Evolutionary conservation across 2,113 vertebrate genomes (phyloP).

Genomic region (Psilopsiagon aymara): DNA sequence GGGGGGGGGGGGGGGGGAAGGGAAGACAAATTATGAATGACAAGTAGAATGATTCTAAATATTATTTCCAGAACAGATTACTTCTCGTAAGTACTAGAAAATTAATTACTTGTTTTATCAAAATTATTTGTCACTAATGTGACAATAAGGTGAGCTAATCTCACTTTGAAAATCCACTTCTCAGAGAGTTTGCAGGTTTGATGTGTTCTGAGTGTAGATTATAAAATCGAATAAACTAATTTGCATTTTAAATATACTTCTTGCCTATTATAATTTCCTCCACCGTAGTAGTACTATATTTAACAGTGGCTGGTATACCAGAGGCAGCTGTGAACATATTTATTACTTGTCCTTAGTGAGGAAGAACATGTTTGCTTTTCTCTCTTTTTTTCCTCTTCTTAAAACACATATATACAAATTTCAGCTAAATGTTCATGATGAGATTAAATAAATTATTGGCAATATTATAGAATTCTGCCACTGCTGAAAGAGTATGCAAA

Average conservation of each 20-base stretch:
- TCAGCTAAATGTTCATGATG: not conserved
- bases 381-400: not conserved
- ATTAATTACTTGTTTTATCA: not conserved
- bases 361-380: not conserved
- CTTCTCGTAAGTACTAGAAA: not conserved
- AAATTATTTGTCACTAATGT: not conserved
- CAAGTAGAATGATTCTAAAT: not conserved
- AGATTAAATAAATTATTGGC: not conserved
- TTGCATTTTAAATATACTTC: constrained; percentile 4
- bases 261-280: constrained; percentile 22
- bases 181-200: not conserved
- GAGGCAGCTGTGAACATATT: not conserved
- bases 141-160: not conserved
- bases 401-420: not conserved
- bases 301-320: not conserved
- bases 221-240: not conserved
- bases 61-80: constrained; percentile 5
- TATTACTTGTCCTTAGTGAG: not conserved
- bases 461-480: not conserved
- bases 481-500: not conserved
- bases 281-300: not conserved
- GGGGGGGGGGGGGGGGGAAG: no score
- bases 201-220: not conserved
- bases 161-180: not conserved
- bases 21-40: not conserved